phyloP scores from a whole-genome alignment of 2,113 vertebrate species.

The Xiphophorus couchianus region DNA sequence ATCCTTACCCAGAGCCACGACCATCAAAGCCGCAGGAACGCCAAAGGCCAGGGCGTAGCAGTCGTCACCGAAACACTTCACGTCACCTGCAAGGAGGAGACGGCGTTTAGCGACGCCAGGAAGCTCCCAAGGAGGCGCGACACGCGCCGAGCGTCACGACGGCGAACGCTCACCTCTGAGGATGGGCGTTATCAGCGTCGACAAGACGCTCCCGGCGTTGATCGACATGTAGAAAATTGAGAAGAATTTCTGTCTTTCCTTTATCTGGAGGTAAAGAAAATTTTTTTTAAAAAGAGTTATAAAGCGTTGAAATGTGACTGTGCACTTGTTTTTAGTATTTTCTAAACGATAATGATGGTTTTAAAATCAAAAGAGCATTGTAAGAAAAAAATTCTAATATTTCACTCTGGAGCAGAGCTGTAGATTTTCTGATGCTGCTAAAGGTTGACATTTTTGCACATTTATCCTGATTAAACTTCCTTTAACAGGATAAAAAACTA shows the following conservation, averaged over 20 bases:
- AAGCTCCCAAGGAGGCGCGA: fast-evolving
- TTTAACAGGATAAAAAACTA: too few relatives aligned
- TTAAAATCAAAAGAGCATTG: too few relatives aligned
- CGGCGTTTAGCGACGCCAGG: not conserved
- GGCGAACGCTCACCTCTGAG: conserved; percentile 86
- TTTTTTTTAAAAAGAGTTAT: not conserved
- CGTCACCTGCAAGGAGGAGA: conserved; percentile 81
- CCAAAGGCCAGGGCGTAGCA: conserved; percentile 97
- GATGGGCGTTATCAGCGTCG: conserved; percentile 92
- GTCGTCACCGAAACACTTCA: conserved; percentile 92
- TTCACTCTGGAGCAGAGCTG: too few relatives aligned
- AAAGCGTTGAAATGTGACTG: not conserved
- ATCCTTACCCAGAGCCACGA: conserved; percentile 90
- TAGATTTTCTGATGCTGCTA: too few relatives aligned
- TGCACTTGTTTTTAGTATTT: not conserved
- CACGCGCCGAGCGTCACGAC: fast-evolving
- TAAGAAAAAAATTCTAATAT: too few relatives aligned
- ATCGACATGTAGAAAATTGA: conserved; percentile 98
- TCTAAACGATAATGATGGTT: too few relatives aligned
- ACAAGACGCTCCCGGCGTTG: conserved; percentile 95
- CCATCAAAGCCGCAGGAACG: conserved; percentile 91
- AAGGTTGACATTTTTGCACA: too few relatives aligned
- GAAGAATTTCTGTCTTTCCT: conserved; percentile 93
- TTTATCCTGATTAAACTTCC: too few relatives aligned
- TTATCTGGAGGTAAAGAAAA: conserved; percentile 69